A percentile compares a stretch with the other conserved stretches of the same genome.
These are phyloP conservation scores for Trachymyrmex septentrionalis DNA, from an alignment of 1,140 invertebrate genomes.

Conservation along the genomic window DNA sequence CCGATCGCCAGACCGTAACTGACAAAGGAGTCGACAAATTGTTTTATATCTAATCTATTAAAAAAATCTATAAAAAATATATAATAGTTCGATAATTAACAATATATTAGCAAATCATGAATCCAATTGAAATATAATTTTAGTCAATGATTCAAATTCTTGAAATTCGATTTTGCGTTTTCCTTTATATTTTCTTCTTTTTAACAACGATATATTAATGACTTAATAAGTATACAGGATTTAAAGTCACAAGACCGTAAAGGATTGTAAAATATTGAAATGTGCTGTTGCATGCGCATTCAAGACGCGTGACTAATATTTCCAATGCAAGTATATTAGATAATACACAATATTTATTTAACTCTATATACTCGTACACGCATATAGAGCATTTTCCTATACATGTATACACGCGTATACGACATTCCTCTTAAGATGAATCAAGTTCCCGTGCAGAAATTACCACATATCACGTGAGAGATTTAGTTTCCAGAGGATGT, in stretches of 20 bases:
- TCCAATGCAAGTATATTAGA: background rate
- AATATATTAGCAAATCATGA: background rate
- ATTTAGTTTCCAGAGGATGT: conserved; percentile 16
- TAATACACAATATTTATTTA: conserved; percentile 37
- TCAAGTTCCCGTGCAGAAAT: conserved; percentile 21
- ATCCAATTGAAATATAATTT: conserved; percentile 14
- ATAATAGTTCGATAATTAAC: background rate
- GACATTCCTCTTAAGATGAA: conserved; percentile 16
- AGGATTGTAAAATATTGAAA: conserved; percentile 11
- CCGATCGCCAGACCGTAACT: conserved; percentile 12
- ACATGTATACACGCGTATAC: background rate
- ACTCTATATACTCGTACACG: background rate
- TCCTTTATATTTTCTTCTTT: background rate
- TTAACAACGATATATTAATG: background rate
- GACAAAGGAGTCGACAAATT: conserved; percentile 20
- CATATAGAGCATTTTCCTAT: background rate
- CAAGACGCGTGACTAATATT: conserved; percentile 15
- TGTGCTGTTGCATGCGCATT: background rate
- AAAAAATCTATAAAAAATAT: background rate
- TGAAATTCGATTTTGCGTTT: background rate
- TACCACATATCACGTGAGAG: conserved; percentile 29
- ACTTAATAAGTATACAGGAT: background rate
- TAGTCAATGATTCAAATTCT: background rate
- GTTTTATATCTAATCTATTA: background rate
- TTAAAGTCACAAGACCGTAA: background rate